Percentiles rank a stretch among this genome's conserved stretches.
These are phyloP conservation scores for Lottia scabra DNA, from an alignment of 2,888 invertebrate genomes.

Conservation along the genomic window DNA sequence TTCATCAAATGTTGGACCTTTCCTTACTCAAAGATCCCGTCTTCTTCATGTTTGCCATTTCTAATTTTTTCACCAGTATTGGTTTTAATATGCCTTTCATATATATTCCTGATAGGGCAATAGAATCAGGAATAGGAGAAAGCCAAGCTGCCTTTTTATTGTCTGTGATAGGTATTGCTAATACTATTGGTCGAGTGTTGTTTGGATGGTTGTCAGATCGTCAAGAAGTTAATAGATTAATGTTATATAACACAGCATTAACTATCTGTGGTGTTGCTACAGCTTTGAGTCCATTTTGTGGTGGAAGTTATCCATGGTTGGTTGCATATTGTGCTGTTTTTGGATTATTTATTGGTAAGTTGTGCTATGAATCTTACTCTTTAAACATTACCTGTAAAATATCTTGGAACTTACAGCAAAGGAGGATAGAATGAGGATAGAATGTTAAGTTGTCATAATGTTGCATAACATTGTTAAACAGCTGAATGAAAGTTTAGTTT, in stretches of 20 bases:
- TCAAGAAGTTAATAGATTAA: constrained; percentile 86
- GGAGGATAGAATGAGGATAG: too few species aligned
- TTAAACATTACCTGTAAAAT: too few species aligned
- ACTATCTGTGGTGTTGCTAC: constrained; percentile 90
- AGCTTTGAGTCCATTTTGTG: constrained; percentile 81
- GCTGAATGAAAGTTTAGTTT: too few species aligned
- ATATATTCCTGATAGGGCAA: constrained; percentile 82
- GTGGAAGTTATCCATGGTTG: constrained; percentile 78
- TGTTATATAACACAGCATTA: constrained; percentile 89
- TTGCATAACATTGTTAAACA: too few species aligned
- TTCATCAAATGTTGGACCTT: constrained; percentile 82
- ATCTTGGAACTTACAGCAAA: too few species aligned
- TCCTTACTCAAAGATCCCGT: constrained; percentile 86
- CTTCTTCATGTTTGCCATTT: constrained; percentile 87
- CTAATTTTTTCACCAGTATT: constrained; percentile 94
- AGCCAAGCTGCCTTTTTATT: constrained; percentile 78
- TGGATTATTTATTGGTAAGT: constrained; percentile 66
- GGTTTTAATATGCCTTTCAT: constrained; percentile 93
- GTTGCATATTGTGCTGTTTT: constrained; percentile 77
- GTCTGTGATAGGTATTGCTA: constrained; percentile 90
- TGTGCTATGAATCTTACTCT: too few species aligned
- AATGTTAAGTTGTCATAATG: too few species aligned
- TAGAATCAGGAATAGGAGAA: constrained; percentile 54
- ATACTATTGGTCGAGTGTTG: constrained; percentile 90
- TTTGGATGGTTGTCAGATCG: constrained; percentile 65